These are phyloP conservation scores for Samia ricini DNA, from an alignment of 1,140 invertebrate species.

Conservation along the genomic window DNA sequence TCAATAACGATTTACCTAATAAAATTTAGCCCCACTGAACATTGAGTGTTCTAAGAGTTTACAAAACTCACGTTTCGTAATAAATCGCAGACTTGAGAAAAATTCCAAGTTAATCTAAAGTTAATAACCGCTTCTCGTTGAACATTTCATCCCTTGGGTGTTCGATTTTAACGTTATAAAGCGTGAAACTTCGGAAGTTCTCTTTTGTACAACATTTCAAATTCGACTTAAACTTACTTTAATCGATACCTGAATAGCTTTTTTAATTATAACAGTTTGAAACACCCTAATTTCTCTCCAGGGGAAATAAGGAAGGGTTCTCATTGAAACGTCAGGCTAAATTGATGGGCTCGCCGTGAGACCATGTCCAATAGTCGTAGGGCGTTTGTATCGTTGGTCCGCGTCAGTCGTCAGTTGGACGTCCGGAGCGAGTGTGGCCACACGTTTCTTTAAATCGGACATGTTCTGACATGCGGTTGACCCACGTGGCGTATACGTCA, in stretches of 20 bases:
- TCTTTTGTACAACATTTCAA: not conserved
- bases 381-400: constrained; percentile 44
- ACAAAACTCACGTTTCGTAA: not conserved
- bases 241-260: constrained; percentile 32
- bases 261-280: constrained; percentile 52
- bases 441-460: constrained; percentile 53
- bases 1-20: too few relatives aligned
- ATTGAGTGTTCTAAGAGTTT: not conserved
- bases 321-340: constrained; percentile 69
- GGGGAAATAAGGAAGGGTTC: constrained; percentile 59
- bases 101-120: not conserved
- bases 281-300: constrained; percentile 54
- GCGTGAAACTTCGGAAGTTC: not conserved
- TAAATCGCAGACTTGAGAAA: not conserved
- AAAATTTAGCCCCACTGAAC: not conserved
- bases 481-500: constrained; percentile 40
- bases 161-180: constrained; percentile 2
- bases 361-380: constrained; percentile 62
- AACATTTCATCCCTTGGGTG: not conserved
- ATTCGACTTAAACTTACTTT: not conserved
- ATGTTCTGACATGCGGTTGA: constrained; percentile 43
- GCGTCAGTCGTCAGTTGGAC: constrained; percentile 61
- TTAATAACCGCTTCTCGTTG: not conserved
- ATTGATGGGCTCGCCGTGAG: constrained; percentile 64
- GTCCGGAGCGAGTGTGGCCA: constrained; percentile 61